Percentiles rank a stretch among this genome's conserved stretches.
These are phyloP conservation scores for Dysidea cf. avara DNA, from an alignment of 37 sponge, comb jelly and placozoan species.

Conservation along the genomic window DNA sequence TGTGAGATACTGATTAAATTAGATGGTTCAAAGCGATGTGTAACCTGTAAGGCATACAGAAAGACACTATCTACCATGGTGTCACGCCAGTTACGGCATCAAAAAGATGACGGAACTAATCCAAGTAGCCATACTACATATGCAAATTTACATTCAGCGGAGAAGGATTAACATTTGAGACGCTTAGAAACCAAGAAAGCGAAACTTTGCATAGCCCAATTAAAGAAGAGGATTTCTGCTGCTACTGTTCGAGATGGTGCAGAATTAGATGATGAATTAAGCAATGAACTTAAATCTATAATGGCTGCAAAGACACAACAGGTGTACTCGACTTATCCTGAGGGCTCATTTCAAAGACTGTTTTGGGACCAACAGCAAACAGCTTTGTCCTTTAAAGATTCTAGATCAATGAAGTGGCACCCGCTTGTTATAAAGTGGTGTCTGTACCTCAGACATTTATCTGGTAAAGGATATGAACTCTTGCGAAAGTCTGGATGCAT, in stretches of 20 bases:
- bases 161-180: neutral
- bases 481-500: conserved; percentile 1
- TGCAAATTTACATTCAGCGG: neutral
- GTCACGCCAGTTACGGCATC: neutral
- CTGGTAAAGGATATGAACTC: neutral
- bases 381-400: neutral
- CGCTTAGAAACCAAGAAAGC: neutral
- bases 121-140: neutral
- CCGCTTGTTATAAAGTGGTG: conserved; percentile 3
- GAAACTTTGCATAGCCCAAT: neutral
- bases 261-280: neutral
- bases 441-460: conserved; percentile 5
- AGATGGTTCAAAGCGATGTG: neutral
- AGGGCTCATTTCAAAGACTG: neutral
- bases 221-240: neutral
- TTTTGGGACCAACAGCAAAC: conserved; percentile 10
- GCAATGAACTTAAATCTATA: neutral
- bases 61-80: conserved; percentile 1
- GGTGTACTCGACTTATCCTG: neutral
- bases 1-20: neutral
- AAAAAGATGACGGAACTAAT: neutral
- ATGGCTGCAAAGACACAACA: neutral
- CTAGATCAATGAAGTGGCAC: conserved; percentile 6
- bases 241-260: neutral
- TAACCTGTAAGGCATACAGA: neutral